Evolutionary conservation across 2,888 invertebrate genomes (phyloP), one percentile per base, ranked within the genome.

Genomic region (Allophyes oxyacanthae): DNA sequence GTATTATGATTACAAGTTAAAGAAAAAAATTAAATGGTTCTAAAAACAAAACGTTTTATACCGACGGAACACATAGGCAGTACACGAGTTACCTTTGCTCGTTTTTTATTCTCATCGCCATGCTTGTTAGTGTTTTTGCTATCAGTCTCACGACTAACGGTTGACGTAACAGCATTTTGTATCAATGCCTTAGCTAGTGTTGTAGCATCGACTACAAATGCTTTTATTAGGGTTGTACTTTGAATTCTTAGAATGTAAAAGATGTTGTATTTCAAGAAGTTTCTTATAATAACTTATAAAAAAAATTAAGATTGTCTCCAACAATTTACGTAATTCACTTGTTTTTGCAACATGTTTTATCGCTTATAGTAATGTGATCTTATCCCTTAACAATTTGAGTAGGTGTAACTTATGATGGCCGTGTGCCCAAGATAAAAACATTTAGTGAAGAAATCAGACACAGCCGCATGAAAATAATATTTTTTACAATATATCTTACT

Each of bases 101-200:
- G 44, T 0, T 65, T 75, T 72, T 73, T 77, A 13, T 52, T 66
- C 68, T 38, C 46, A 54, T 59, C 54, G 61, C 46, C 42, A 58
- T 33, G 58, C 33, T 72, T 51, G 63, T 61, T 66, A 51, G 52
- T 34, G 57, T 64, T 73, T 75, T 76, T 78, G 67, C 67, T 61
- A 56, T 54, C 58, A 36, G 57, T 73, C 60, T 63, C 71, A 54
- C 58, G 61, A 37, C 37, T 79, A 81, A 78, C 81, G 77, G 81
- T 80, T 74, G 72, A 72, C 70, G 75, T 79, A 80, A 79, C 72
- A 77, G 75, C 75, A 64, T 78, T 69, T 72, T 67, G 45, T 63
- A 64, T 68, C 57, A 51, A 64, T 62, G 52, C 55, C 41, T 54
- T 44, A 43, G 33, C 32, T 38, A 54, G 61, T 42, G 49, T 48